Conservation (phyloP, 2,797 vertebrate species). For the Brotula barbata region DNA sequence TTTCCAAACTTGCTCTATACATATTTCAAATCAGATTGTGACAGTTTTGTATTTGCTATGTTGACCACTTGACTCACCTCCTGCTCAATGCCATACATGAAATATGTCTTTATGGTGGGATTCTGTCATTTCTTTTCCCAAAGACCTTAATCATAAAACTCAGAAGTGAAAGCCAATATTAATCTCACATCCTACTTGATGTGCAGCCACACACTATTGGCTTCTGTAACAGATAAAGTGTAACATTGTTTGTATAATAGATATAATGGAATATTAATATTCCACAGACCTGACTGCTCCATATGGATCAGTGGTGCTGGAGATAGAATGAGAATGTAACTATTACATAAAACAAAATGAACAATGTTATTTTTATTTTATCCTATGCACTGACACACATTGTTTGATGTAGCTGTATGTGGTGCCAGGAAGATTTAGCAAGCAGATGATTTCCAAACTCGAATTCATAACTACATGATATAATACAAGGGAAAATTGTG, state of each 20-base stretch:
- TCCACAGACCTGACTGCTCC: conserved; percentile 21
- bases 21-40: neutral
- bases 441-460: too few relatives aligned
- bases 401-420: too few relatives aligned
- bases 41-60: neutral
- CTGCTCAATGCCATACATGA: neutral
- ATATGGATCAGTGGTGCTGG: neutral
- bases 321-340: conserved; percentile 3
- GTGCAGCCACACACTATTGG: neutral
- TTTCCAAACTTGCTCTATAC: neutral
- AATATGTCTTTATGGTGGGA: neutral
- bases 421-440: too few relatives aligned
- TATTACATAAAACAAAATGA: too few relatives aligned
- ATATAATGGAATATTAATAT: conserved; percentile 42
- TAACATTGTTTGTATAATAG: too few relatives aligned
- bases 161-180: conserved; percentile 12
- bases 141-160: conserved; percentile 34
- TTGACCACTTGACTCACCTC: neutral
- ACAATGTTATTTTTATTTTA: too few relatives aligned
- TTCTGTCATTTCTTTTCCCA: neutral
- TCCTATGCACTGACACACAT: too few relatives aligned
- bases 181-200: neutral
- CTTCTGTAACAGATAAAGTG: conserved; percentile 13
- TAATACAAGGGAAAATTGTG: too few relatives aligned
- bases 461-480: too few relatives aligned